A percentile compares a stretch with the other conserved stretches of the same genome.
These are phyloP conservation scores for Hypolimnas misippus DNA, from an alignment of 2,888 invertebrate species.

Conservation along the genomic window DNA sequence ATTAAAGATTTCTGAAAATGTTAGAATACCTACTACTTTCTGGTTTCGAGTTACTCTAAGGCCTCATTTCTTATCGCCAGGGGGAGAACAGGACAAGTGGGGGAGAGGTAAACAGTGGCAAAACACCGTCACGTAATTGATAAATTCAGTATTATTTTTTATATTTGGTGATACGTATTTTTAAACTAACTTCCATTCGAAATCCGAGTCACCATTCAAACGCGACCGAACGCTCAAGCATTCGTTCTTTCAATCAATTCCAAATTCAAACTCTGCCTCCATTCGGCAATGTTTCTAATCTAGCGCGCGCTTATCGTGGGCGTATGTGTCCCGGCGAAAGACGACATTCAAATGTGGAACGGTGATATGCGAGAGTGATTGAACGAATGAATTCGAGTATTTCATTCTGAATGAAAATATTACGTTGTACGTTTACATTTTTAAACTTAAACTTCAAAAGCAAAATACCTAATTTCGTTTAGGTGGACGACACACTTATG, in stretches of 20 bases:
- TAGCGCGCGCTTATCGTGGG: constrained; percentile 56
- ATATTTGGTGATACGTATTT: not conserved
- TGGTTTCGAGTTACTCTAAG: too few relatives aligned
- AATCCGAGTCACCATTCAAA: not conserved
- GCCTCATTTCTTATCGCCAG: too few relatives aligned
- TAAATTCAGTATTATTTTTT: too few relatives aligned
- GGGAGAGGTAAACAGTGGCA: too few relatives aligned
- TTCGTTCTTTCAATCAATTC: constrained; percentile 31
- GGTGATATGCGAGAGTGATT: constrained; percentile 47
- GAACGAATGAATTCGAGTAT: not conserved
- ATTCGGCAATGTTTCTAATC: constrained; percentile 46
- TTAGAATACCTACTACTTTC: too few relatives aligned
- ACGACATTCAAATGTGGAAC: constrained; percentile 58
- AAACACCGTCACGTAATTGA: too few relatives aligned
- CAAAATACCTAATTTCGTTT: too few relatives aligned
- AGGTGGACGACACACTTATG: too few relatives aligned
- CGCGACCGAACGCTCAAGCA: constrained; percentile 5
- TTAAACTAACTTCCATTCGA: not conserved
- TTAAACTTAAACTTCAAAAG: too few relatives aligned
- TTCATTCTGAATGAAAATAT: not conserved
- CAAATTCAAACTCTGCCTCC: constrained; percentile 31
- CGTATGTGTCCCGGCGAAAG: constrained; percentile 58
- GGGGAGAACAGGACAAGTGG: too few relatives aligned
- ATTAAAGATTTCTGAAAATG: too few relatives aligned
- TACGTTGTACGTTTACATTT: not conserved